phyloP scores from a whole-genome alignment of 2,113 vertebrate species.

The Glaucidium brasilianum region DNA sequence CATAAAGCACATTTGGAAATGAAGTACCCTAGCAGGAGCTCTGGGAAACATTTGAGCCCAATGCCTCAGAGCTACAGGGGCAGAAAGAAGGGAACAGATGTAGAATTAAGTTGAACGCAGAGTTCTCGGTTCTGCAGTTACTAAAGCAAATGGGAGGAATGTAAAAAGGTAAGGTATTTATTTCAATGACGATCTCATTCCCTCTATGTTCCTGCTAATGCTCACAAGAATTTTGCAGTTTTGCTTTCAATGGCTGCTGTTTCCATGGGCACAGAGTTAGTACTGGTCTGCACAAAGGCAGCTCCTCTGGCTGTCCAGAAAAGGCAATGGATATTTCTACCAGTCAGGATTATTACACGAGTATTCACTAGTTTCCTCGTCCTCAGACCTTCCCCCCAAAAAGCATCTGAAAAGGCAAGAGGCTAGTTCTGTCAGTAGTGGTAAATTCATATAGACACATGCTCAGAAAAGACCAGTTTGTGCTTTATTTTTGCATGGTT shows the following conservation, averaged over 20 bases:
- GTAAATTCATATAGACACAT: neutral
- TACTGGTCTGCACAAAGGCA: neutral
- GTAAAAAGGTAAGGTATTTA: slow-evolving; percentile 30
- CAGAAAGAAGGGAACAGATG: slow-evolving; percentile 19
- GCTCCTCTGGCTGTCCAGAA: neutral
- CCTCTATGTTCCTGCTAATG: neutral
- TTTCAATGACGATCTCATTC: neutral
- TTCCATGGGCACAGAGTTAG: slow-evolving; percentile 53
- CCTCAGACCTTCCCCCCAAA: neutral
- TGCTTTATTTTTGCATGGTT: neutral
- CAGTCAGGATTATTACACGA: neutral
- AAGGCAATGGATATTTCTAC: neutral
- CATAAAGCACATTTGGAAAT: neutral
- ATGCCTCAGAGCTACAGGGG: neutral
- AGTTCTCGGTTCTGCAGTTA: neutral
- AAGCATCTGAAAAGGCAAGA: neutral
- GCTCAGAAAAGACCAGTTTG: neutral
- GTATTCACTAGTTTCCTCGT: neutral
- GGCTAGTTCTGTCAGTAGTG: neutral
- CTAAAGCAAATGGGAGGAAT: neutral
- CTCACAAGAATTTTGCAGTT: neutral
- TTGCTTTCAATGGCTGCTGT: slow-evolving; percentile 19
- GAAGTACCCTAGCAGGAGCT: neutral
- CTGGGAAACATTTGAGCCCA: slow-evolving; percentile 14
- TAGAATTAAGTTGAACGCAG: neutral